Base-by-base conservation (phyloP, 2,888 invertebrate species). In the Cephus pulcher region DNA sequence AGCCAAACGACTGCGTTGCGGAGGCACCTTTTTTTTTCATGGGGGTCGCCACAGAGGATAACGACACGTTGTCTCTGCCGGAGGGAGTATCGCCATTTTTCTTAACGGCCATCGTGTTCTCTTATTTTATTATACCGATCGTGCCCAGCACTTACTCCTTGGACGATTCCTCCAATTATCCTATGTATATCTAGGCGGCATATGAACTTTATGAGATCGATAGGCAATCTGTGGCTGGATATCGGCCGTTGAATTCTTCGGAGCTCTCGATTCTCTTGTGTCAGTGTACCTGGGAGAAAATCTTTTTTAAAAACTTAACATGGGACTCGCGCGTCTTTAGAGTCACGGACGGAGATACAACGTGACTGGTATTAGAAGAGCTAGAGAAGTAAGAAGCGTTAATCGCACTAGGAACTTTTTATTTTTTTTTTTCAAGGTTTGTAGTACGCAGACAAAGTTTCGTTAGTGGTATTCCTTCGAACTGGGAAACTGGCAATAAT, bases 291-390 rank as follows among this genome's bases (percentile, higher is more conserved):
- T 69, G 34, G 12, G 71, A 71, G 71, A 71, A 71, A 71, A 71
- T 71, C 32, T 30, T 34, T 23, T 76, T 75, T 73, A 68, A 56
- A 81, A 35, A 69, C 74, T 74, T 30, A 69, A 12, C 73, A 69
- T 56, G 73, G 34, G 34, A 56, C 69, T 79, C 35, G 69, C 69
- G 69, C 23, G 35, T 34, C 69, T 76, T 34, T 73, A 23, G 40
- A 40, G 56, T 56, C 56, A 56, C 56, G 56, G 56, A 56, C 23
- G 56, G 23, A 15, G 23, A 1, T 9, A 23, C 23, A 40, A 23
- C 56, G 56, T 56, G 56, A 56, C 23, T 23, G 23, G 56, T 56
- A 23, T 56, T 15, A 23, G 23, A 23, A 56, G 56, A 23, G 23
- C 23, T 56, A 9, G 56, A 9, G 1, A 56, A 56, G 30, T 30